Evolutionary conservation across 1,140 invertebrate genomes (phyloP).

Genomic region (Heliconius melpomene): DNA sequence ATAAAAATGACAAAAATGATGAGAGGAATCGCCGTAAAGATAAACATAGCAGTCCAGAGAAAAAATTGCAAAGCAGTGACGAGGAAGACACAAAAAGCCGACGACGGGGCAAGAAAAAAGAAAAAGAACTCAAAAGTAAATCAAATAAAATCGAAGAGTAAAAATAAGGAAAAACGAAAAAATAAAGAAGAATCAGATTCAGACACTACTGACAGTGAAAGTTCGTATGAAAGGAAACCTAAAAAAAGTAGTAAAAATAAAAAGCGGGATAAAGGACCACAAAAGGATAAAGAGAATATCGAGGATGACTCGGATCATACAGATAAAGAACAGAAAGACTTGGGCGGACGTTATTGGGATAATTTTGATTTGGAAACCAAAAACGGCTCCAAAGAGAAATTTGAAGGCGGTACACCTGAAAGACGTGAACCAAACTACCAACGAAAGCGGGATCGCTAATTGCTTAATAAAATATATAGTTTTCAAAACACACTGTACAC

Average conservation of each 20-base stretch:
- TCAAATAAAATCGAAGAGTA: not conserved
- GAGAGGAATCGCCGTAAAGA: constrained; percentile 14
- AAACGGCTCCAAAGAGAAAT: constrained; percentile 18
- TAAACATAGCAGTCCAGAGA: constrained; percentile 26
- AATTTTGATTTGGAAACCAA: constrained; percentile 46
- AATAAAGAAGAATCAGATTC: not conserved
- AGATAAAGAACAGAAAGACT: constrained; percentile 28
- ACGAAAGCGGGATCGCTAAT: constrained; percentile 25
- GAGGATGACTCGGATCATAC: constrained; percentile 16
- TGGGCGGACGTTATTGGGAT: constrained; percentile 52
- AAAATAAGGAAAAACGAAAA: not conserved
- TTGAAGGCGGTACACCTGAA: constrained; percentile 29
- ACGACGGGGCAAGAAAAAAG: constrained; percentile 10
- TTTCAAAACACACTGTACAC: not conserved
- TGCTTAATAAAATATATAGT: not conserved
- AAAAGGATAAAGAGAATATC: constrained; percentile 15
- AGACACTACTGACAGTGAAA: not conserved
- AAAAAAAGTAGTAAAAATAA: constrained; percentile 24
- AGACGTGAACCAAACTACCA: constrained; percentile 24
- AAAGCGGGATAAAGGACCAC: constrained; percentile 30
- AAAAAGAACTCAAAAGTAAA: constrained; percentile 15
- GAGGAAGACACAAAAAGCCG: constrained; percentile 9
- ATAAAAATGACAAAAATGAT: not conserved
- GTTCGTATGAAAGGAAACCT: constrained; percentile 6
- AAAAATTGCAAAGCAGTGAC: constrained; percentile 22